Conservation (phyloP, 2,113 vertebrate species). For the Oryzias celebensis region DNA sequence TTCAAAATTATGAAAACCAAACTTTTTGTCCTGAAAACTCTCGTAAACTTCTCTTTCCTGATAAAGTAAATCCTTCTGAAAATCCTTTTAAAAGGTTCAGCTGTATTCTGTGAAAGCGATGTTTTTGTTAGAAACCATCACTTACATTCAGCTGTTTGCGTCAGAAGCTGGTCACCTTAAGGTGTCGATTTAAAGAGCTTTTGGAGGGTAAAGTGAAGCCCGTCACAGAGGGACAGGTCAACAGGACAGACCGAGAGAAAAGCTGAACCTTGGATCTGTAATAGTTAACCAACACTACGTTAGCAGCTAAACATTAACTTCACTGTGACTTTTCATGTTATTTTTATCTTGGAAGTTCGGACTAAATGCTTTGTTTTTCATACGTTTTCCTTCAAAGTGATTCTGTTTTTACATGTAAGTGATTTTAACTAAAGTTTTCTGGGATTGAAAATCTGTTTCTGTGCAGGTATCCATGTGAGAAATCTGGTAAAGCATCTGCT, state of each 20-base stretch:
- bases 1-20: no score
- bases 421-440: conserved; percentile 34
- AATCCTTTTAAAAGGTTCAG: no score
- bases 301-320: conserved; percentile 61
- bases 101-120: no score
- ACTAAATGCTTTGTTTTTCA: background rate
- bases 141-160: no score
- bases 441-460: background rate
- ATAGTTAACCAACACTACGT: conserved; percentile 53
- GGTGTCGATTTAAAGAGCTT: background rate
- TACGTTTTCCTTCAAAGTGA: background rate
- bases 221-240: background rate
- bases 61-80: no score
- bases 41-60: no score
- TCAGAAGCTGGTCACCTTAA: background rate
- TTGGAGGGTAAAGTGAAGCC: background rate
- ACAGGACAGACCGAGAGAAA: background rate
- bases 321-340: conserved; percentile 14
- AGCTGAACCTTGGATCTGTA: conserved; percentile 39
- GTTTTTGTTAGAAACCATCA: no score
- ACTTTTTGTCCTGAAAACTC: no score
- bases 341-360: conserved; percentile 27
- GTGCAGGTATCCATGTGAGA: conserved; percentile 8
- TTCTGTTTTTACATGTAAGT: conserved; percentile 44
- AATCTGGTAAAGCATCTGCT: conserved; percentile 42